Evolutionary conservation across 2,888 invertebrate species (phyloP), one percentile per base, ranked within the genome.

Genomic region (Lordiphosa fenestrarum): DNA sequence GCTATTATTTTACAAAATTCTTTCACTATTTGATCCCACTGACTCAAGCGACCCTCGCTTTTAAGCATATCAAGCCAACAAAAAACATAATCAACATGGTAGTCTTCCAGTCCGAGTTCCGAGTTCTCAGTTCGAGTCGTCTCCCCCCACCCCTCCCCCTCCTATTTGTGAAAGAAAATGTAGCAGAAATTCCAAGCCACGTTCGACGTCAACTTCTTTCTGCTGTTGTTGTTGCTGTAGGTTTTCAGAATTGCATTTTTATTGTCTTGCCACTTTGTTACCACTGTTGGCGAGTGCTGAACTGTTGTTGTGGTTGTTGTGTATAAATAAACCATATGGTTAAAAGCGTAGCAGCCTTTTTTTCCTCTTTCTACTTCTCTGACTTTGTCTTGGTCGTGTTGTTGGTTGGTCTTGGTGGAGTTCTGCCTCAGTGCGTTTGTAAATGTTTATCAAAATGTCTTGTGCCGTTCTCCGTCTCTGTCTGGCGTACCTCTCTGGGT

Each of bases 371-470:
- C 21, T 51, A 54, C 41, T 51, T 57, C 50, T 19, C 44, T 56
- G 52, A 30, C 30, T 57, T 51, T 25, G 44, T 40, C 35, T 48
- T 47, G 12, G 47, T 49, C 25, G 57, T 49, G 25, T 39, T 37
- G 58, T 15, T 49, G 15, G 15, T 25, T 6, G 23, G 23, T 52
- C 50, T 48, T 46, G 53, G 53, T 72, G 80, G 72, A 72, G 83
- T 83, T 83, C 73, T 83, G 77, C 68, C 54, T 70, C 80, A 83
- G 77, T 72, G 77, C 77, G 81, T 78, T 78, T 78, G 77, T 78
- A 78, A 78, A 78, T 83, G 83, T 78, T 78, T 80, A 78, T 78
- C 77, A 83, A 78, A 78, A 80, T 78, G 77, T 83, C 77, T 83
- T 83, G 77, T 78, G 77, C 77, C 77, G 77, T 80, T 75, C 83